A percentile compares a stretch with the other conserved stretches of the same genome.
Evolutionary conservation across 2,113 vertebrate genomes (phyloP).

Genomic region (Corapipo altera): DNA sequence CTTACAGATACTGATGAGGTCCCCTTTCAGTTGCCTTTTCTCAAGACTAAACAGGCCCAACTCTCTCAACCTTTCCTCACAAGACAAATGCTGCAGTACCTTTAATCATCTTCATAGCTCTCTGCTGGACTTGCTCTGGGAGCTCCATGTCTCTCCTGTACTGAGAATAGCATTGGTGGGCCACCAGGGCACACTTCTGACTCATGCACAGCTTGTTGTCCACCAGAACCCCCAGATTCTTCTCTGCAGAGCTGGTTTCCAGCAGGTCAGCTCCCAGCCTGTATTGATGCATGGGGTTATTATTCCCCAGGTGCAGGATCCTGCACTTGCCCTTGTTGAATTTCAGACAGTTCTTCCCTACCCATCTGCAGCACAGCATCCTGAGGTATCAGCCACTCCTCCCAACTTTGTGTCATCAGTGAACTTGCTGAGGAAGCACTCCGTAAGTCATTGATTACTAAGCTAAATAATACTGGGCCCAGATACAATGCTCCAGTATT

Average conservation of each 20-base stretch:
- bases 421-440: background rate
- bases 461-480: background rate
- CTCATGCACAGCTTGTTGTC: background rate
- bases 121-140: rapidly evolving
- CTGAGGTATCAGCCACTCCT: background rate
- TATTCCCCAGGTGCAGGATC: background rate
- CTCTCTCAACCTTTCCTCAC: background rate
- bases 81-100: background rate
- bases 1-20: background rate
- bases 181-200: too few relatives aligned
- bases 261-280: background rate
- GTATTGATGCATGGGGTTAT: background rate
- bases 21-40: background rate
- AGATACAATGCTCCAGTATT: too few relatives aligned
- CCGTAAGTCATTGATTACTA: background rate
- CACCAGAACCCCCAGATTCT: background rate
- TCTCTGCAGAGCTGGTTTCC: background rate
- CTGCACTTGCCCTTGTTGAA: background rate
- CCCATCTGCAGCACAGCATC: background rate
- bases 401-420: background rate
- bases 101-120: background rate
- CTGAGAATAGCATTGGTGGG: too few relatives aligned
- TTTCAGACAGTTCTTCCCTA: background rate
- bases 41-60: background rate
- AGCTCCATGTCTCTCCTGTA: background rate